Percentiles rank a stretch among this genome's conserved stretches.
Conservation (phyloP, 2,113 vertebrate species). For the Micronycteris hirsuta region DNA sequence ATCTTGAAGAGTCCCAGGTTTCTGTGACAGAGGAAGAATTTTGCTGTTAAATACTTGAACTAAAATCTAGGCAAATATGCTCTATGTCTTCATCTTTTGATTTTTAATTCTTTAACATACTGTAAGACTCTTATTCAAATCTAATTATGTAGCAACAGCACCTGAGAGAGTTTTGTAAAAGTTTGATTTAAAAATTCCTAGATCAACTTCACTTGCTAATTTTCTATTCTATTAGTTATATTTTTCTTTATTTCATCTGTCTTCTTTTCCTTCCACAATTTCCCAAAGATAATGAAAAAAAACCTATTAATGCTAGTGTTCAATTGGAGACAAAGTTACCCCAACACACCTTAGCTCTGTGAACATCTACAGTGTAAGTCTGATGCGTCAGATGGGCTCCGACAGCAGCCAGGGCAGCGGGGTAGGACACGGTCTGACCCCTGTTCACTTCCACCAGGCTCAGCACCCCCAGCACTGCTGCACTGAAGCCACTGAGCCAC, state of each 20-base stretch:
- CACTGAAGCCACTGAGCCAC: slow-evolving; percentile 86
- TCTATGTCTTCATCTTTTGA: neutral
- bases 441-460: slow-evolving; percentile 80
- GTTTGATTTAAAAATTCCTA: neutral
- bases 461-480: slow-evolving; percentile 84
- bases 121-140: neutral
- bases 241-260: slow-evolving; percentile 19
- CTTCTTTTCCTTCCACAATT: slow-evolving; percentile 84
- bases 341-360: slow-evolving; percentile 90
- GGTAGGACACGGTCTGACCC: slow-evolving; percentile 86
- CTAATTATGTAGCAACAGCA: neutral
- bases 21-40: neutral
- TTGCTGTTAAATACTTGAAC: neutral
- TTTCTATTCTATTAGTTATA: slow-evolving; percentile 26
- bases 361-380: slow-evolving; percentile 88
- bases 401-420: slow-evolving; percentile 76
- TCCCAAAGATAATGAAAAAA: slow-evolving; percentile 88
- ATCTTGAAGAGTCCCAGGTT: neutral
- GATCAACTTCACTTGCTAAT: neutral
- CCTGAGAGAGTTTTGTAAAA: neutral
- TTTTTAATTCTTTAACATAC: neutral
- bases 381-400: slow-evolving; percentile 82
- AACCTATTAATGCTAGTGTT: slow-evolving; percentile 82
- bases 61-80: neutral
- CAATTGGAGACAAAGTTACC: slow-evolving; percentile 89